phyloP scores from a whole-genome alignment of 2,113 vertebrate genomes.

The Lanius collurio region DNA sequence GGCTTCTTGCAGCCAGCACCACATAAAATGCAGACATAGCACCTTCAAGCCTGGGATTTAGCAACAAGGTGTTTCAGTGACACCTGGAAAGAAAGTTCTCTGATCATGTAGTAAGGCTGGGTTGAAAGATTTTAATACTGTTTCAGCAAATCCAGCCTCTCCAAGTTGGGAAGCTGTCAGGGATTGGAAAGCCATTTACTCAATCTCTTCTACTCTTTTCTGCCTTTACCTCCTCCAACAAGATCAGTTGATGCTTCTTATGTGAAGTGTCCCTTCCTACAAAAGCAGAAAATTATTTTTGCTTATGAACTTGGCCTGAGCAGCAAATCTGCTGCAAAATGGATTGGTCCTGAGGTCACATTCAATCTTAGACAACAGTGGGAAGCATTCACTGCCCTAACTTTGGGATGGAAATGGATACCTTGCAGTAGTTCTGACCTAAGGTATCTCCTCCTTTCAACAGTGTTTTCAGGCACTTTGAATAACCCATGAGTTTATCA shows the following conservation, averaged over 20 bases:
- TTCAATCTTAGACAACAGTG: background rate
- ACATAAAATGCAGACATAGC: background rate
- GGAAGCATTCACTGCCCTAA: background rate
- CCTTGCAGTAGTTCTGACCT: background rate
- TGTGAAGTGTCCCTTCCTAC: background rate
- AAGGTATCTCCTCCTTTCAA: background rate
- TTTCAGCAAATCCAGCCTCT: background rate
- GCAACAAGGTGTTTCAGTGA: background rate
- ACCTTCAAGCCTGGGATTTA: background rate
- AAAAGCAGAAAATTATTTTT: background rate
- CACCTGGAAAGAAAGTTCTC: background rate
- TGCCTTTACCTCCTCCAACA: background rate
- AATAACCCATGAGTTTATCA: background rate
- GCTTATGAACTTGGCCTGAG: background rate
- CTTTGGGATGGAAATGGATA: background rate
- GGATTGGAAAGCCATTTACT: background rate
- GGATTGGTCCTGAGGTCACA: background rate
- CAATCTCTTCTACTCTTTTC: background rate
- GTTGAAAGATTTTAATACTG: background rate
- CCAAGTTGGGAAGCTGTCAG: background rate
- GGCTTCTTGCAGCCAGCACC: background rate
- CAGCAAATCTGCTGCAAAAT: background rate
- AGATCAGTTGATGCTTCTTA: background rate
- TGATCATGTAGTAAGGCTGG: background rate
- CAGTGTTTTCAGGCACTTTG: background rate